Base-by-base conservation (phyloP, 1,140 invertebrate genomes). In the Tachypleus tridentatus region DNA sequence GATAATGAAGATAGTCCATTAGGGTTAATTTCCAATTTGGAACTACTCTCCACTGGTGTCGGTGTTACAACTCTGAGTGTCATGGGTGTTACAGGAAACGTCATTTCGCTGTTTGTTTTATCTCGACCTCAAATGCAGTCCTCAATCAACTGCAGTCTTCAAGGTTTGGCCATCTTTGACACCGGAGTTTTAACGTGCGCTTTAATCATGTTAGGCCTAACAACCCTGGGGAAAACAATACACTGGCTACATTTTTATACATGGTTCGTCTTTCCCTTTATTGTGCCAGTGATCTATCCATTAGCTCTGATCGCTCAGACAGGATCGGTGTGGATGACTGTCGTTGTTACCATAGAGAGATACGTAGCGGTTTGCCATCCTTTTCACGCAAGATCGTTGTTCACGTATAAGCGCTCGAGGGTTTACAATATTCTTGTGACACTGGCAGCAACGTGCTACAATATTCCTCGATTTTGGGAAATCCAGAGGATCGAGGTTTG, bases 311-410 rank as follows among this genome's bases (percentile, higher is more conserved):
- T 88, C 5, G 88, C 91, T 10, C 93, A 83, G 69, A 95, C 93
- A 56, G 91, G 91, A 50, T 93, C 91, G 11, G 91, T 96, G 58
- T 98, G 97, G 80, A 82, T 97, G 68, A 97, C 95, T 0, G 83
- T 98, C 58, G 91, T 91, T 3, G 95, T 98, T 53, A 97, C 95
- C 0, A 82, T 97, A 70, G 95, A 98, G 77, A 82, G 95, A 58
- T 98, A 93, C 79, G 89, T 98, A 56, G 95, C 94, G 1, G 95
- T 98, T 0, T 97, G 94, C 74, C 91, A 96, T 77, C 94, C 93
- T 0, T 79, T 97, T 6, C 83, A 84, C 66, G 92, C 93, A 0
- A 82, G 89, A 57, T 87, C 87, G 0, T 82, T 96, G 60, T 97
- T 93, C 77, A 97, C 93, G 0, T 93, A 93, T 72, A 86, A 89